Evolutionary conservation across 2,797 vertebrate species (phyloP).

Genomic region (Cyclura pinguis): DNA sequence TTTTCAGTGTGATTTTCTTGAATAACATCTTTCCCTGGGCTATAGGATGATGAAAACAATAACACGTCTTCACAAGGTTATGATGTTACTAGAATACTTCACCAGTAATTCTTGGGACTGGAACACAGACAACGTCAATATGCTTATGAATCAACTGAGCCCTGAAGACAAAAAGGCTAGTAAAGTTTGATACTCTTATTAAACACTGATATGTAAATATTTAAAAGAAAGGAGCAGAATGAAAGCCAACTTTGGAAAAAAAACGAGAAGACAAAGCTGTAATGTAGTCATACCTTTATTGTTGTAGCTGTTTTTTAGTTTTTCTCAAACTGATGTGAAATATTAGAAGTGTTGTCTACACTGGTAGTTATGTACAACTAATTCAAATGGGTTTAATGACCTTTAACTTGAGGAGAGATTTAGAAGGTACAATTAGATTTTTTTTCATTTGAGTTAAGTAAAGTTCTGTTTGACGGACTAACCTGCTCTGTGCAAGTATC

Average conservation of each 20-base stretch:
- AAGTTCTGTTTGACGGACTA: background rate
- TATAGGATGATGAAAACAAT: slow-evolving; percentile 99
- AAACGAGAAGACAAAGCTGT: background rate
- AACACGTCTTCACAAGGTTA: slow-evolving; percentile 94
- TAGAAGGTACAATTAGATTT: background rate
- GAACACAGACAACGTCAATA: slow-evolving; percentile 94
- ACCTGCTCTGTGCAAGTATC: background rate
- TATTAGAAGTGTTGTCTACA: background rate
- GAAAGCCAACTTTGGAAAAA: background rate
- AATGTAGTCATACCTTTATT: background rate
- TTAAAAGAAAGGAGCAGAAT: slow-evolving; percentile 1
- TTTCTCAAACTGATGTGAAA: background rate
- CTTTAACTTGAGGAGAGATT: background rate
- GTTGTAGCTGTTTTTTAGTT: background rate
- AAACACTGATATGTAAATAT: background rate
- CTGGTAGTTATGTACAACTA: background rate
- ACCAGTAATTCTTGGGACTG: slow-evolving; percentile 98
- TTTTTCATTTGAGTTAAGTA: background rate
- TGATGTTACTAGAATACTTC: slow-evolving; percentile 98
- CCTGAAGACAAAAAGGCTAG: slow-evolving; percentile 93
- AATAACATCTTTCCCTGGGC: slow-evolving; percentile 65
- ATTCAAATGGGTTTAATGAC: background rate
- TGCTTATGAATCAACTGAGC: slow-evolving; percentile 92
- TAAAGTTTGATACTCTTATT: slow-evolving; percentile 23
- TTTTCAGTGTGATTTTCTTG: slow-evolving; percentile 21